A percentile compares a stretch with the other conserved stretches of the same genome.
phyloP scores from a whole-genome alignment of 1,140 invertebrate genomes.

The Drosophila elegans region DNA sequence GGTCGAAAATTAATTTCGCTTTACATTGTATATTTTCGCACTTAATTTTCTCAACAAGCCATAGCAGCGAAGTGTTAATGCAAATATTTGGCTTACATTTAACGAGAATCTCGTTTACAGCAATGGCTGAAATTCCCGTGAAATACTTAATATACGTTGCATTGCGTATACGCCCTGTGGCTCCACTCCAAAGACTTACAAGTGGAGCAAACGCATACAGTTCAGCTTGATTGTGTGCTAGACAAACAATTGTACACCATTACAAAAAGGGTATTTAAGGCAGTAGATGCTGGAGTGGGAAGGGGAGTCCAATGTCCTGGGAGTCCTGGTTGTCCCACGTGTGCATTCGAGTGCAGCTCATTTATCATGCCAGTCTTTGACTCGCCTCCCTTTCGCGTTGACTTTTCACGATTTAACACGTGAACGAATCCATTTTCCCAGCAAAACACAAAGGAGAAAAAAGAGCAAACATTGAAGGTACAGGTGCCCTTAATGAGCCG shows the following conservation, averaged over 20 bases:
- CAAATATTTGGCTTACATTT: conserved; percentile 46
- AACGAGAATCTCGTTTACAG: conserved; percentile 32
- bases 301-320: background rate
- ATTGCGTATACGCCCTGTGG: conserved; percentile 49
- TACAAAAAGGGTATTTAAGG: conserved; percentile 18
- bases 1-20: background rate
- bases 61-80: conserved; percentile 30
- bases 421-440: conserved; percentile 12
- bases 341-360: conserved; percentile 55
- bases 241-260: conserved; percentile 26
- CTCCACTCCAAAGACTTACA: conserved; percentile 13
- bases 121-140: conserved; percentile 9
- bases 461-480: conserved; percentile 19
- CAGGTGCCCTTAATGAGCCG: conserved; percentile 35
- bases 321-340: conserved; percentile 12
- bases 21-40: conserved; percentile 20
- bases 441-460: background rate
- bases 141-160: conserved; percentile 13
- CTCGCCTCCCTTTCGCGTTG: conserved; percentile 4
- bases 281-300: background rate
- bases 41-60: conserved; percentile 19
- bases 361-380: conserved; percentile 54
- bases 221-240: conserved; percentile 2
- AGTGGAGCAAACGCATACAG: background rate
- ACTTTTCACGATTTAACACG: conserved; percentile 20